Evolutionary conservation across 2,113 vertebrate genomes (phyloP).

Genomic region (Rhegmatorhina hoffmannsi): DNA sequence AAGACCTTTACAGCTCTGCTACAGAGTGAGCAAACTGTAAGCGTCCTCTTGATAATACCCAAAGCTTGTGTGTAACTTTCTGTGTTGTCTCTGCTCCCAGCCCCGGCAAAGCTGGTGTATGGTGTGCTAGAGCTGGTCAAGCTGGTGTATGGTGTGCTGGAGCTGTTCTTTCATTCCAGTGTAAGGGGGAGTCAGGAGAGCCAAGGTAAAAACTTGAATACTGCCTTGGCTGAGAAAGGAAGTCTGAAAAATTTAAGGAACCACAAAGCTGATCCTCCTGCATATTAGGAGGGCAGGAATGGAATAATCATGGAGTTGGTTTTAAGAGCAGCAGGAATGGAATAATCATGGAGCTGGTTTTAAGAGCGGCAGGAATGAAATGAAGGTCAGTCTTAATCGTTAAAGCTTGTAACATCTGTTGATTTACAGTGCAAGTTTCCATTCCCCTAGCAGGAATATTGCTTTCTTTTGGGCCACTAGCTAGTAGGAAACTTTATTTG

Average conservation of each 20-base stretch:
- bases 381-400: background rate
- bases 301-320: background rate
- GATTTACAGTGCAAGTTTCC: background rate
- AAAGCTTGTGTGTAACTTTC: background rate
- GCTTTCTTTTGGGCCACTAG: background rate
- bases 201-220: background rate
- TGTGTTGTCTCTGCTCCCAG: background rate
- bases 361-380: background rate
- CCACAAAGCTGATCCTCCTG: background rate
- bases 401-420: background rate
- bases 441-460: background rate
- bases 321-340: background rate
- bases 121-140: background rate
- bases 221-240: background rate
- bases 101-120: background rate
- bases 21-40: background rate
- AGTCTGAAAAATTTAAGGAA: background rate
- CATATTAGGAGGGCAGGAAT: background rate
- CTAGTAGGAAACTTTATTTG: background rate
- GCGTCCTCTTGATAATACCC: fast-evolving
- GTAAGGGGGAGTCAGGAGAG: background rate
- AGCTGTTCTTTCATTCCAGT: background rate
- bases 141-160: background rate
- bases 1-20: background rate
- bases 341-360: background rate